Conservation (phyloP, 1,140 invertebrate species). For the Pseudomyrmex dendroicus region DNA sequence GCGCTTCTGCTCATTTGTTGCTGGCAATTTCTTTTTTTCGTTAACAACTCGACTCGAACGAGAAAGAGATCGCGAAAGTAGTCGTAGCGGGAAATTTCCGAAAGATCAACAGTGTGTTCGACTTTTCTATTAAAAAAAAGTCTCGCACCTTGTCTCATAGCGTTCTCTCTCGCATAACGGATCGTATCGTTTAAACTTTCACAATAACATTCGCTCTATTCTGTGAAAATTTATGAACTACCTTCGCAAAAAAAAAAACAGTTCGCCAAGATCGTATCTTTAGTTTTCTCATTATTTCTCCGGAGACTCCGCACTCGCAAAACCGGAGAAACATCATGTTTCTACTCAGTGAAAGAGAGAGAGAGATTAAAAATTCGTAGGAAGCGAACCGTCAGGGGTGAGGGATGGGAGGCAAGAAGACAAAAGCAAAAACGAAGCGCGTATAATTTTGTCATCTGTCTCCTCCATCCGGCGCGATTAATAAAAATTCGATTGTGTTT, state of each 20-base stretch:
- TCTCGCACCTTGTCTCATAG: slow-evolving; percentile 7
- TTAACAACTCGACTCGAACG: background rate
- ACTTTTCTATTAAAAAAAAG: background rate
- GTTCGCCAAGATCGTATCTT: slow-evolving; percentile 36
- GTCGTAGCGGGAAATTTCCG: background rate
- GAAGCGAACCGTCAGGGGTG: background rate
- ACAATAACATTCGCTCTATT: slow-evolving; percentile 36
- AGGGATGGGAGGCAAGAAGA: background rate
- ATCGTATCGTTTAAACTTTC: slow-evolving; percentile 8
- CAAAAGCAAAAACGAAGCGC: slow-evolving; percentile 9
- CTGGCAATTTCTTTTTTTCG: too few species aligned
- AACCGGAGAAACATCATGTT: background rate
- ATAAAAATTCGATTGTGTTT: slow-evolving; percentile 50
- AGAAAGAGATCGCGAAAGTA: slow-evolving; percentile 4
- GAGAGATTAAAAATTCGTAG: background rate
- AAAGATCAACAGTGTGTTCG: slow-evolving; percentile 2
- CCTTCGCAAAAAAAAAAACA: background rate
- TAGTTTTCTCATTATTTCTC: slow-evolving; percentile 5
- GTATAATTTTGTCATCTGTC: slow-evolving; percentile 35
- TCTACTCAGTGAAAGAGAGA: background rate
- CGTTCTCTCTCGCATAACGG: background rate
- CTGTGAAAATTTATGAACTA: slow-evolving; percentile 42
- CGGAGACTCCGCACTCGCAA: background rate
- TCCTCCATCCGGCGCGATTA: slow-evolving; percentile 16
- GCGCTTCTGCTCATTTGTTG: too few species aligned